Percentiles rank a stretch among this genome's conserved stretches.
Evolutionary conservation across 1,140 invertebrate species (phyloP).

Genomic region (Drosophila yakuba): DNA sequence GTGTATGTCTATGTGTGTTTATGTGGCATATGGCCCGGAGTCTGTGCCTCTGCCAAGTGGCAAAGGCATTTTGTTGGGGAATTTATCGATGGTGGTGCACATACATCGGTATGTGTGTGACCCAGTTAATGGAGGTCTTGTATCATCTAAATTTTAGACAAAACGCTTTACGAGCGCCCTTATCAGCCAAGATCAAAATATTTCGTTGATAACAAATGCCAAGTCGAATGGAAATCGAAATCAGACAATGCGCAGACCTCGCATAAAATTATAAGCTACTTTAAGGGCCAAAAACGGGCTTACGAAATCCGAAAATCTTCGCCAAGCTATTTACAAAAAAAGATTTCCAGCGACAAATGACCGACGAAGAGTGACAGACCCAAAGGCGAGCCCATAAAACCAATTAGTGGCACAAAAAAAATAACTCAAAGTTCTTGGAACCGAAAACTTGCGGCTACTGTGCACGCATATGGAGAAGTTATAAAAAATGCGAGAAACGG

Average conservation of each 20-base stretch:
- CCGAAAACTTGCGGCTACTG: constrained; percentile 39
- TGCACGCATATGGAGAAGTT: constrained; percentile 24
- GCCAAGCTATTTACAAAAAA: constrained; percentile 26
- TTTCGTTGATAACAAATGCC: constrained; percentile 70
- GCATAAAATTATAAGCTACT: constrained; percentile 71
- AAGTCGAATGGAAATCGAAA: constrained; percentile 24
- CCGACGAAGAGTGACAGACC: constrained; percentile 25
- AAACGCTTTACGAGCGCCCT: constrained; percentile 56
- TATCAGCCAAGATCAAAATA: constrained; percentile 65
- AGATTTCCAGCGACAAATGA: constrained; percentile 58
- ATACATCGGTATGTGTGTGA: constrained; percentile 22
- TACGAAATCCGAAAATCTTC: constrained; percentile 48
- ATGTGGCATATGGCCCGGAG: constrained; percentile 6
- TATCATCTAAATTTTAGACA: constrained; percentile 30
- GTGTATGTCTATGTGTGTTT: background rate
- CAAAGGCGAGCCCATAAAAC: constrained; percentile 47
- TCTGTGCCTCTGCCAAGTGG: constrained; percentile 50
- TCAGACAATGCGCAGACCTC: constrained; percentile 60
- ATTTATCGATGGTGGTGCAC: constrained; percentile 46
- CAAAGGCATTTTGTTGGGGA: constrained; percentile 66
- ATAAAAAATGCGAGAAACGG: constrained; percentile 24
- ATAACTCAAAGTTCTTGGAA: constrained; percentile 13
- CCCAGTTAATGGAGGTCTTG: constrained; percentile 68
- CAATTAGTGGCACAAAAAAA: constrained; percentile 55
- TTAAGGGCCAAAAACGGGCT: constrained; percentile 51